Evolutionary conservation across 1,140 invertebrate species (phyloP).

Genomic region (Anthonomus grandis): DNA sequence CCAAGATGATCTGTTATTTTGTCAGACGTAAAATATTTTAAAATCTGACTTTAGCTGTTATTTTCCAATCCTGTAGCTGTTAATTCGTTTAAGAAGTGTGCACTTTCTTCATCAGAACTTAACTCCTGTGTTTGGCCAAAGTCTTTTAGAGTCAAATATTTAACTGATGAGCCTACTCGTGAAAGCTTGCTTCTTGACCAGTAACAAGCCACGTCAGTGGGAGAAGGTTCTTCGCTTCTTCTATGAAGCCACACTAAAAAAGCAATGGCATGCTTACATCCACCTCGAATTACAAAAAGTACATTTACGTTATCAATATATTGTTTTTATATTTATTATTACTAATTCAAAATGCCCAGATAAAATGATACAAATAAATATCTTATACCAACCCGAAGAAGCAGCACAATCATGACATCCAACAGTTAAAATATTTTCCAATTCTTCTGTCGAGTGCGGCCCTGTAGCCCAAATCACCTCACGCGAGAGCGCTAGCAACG

Average conservation of each 20-base stretch:
- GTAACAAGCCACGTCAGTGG: conserved; percentile 39
- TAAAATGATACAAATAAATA: conserved; percentile 39
- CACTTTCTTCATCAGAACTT: conserved; percentile 13
- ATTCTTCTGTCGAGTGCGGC: no score
- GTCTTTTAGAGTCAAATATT: conserved; percentile 30
- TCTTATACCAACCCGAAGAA: no score
- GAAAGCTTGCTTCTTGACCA: conserved; percentile 42
- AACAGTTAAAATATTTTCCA: no score
- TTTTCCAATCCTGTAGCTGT: conserved; percentile 15
- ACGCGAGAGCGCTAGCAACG: no score
- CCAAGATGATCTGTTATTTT: conserved; percentile 8
- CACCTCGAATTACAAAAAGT: no score
- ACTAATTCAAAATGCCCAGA: no score
- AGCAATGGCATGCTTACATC: conserved; percentile 40
- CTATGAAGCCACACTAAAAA: conserved; percentile 40
- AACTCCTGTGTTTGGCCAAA: conserved; percentile 2
- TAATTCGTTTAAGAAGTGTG: conserved; percentile 27
- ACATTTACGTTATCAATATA: no score
- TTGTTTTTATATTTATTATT: no score
- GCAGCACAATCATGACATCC: conserved; percentile 38
- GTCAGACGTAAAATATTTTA: conserved; percentile 16
- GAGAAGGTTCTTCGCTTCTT: conserved; percentile 37
- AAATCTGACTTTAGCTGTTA: conserved; percentile 20
- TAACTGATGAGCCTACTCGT: conserved; percentile 7
- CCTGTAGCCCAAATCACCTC: no score